Percentiles rank a stretch among this genome's conserved stretches.
phyloP scores from a whole-genome alignment of 1,140 invertebrate species.

The Chlorops oryzae region DNA sequence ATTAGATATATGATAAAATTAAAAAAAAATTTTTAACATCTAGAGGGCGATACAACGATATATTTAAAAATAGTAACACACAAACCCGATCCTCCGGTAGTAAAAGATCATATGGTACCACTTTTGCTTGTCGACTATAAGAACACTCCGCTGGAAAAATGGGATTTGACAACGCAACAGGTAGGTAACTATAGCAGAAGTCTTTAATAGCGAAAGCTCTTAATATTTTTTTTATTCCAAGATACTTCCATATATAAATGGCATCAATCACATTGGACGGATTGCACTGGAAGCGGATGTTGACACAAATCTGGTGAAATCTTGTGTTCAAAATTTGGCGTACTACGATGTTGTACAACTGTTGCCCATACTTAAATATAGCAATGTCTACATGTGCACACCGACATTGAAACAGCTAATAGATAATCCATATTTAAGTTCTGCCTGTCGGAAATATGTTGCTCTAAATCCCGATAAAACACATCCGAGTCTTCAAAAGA shows the following conservation, averaged over 20 bases:
- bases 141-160: conserved; percentile 54
- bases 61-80: conserved; percentile 73
- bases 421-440: conserved; percentile 63
- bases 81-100: conserved; percentile 70
- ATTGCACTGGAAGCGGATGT: conserved; percentile 81
- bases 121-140: conserved; percentile 54
- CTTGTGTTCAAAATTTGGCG: conserved; percentile 88
- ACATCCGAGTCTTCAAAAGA: conserved; percentile 63
- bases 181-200: conserved; percentile 35
- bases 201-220: not conserved
- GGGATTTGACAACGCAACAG: conserved; percentile 91
- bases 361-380: conserved; percentile 88
- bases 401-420: conserved; percentile 70
- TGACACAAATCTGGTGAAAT: conserved; percentile 88
- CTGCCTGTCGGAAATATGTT: conserved; percentile 68
- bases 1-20: too few relatives aligned
- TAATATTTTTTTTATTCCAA: conserved; percentile 34
- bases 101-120: conserved; percentile 87
- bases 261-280: conserved; percentile 82
- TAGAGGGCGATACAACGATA: conserved; percentile 71
- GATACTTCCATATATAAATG: conserved; percentile 84
- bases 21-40: conserved; percentile 14
- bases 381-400: conserved; percentile 86
- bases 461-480: conserved; percentile 48
- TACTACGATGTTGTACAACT: conserved; percentile 67